Evolutionary conservation across 1,140 invertebrate species (phyloP), one percentile per base, ranked within the genome.

Genomic region (Platyura marginata): DNA sequence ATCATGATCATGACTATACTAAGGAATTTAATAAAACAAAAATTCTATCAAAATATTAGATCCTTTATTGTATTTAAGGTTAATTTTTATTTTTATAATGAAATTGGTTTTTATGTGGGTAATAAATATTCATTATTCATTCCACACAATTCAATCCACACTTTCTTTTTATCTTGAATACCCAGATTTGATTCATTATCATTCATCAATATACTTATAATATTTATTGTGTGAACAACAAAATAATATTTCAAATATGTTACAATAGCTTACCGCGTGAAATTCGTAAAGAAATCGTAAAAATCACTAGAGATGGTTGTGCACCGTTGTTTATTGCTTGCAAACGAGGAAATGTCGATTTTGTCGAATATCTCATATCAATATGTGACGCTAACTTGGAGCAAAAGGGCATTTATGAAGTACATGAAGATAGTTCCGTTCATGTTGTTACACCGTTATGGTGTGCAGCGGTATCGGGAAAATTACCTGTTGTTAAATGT

Each of bases 401-500:
- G 61, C 83, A 88, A 56, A 69, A 76, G 43, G 87, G 89, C 50
- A 63, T 76, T 21, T 83, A 78, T 52, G 79, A 81, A 62, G 75
- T 77, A 8, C 70, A 71, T 1, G 74, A 78, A 51, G 77, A 79
- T 48, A 66, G 72, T 48, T 77, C 81, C 23, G 73, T 79, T 19
- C 85, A 91, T 63, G 72, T 70, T 51, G 87, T 90, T 0, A 88
- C 88, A 1, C 87, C 88, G 11, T 61, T 94, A n/a, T 93, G 86
- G 89, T 90, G 84, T 65, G 86, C 88, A 11, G 80, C 88, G 5
- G 88, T 93, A 5, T 80, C 82, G n/a, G 86, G 86, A 13, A 77
- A 79, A 48, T 53, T 91, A 11, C 65, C 70, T 35, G 80, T 90
- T 43, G 75, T 93, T 16, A 75, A 79, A 52, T 77, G 75, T 58